A percentile compares a stretch with the other conserved stretches of the same genome.
These are phyloP conservation scores for Meandrina meandrites DNA, from an alignment of 92 coral and sea anemone species.

Conservation along the genomic window DNA sequence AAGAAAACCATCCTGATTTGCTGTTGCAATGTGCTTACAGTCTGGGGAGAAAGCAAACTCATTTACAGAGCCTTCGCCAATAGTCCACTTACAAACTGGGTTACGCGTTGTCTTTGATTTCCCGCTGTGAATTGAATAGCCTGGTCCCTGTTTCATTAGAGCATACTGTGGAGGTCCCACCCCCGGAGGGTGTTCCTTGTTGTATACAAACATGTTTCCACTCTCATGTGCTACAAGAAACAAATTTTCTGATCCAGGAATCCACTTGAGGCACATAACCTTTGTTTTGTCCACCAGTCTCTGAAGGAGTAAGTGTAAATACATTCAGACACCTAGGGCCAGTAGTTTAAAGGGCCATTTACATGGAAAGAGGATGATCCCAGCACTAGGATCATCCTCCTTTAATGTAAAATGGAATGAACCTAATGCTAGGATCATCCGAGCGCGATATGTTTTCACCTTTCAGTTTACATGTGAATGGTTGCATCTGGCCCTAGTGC, in stretches of 20 bases:
- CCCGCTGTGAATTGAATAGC: constrained; percentile 79
- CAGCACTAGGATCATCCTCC: too few species aligned
- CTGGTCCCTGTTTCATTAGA: constrained; percentile 96
- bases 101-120: constrained; percentile 91
- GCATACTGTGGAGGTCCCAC: constrained; percentile 85
- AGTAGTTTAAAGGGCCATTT: too few species aligned
- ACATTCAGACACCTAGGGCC: too few species aligned
- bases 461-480: too few species aligned
- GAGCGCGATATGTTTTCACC: too few species aligned
- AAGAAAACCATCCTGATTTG: constrained; percentile 94
- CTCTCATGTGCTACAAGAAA: constrained; percentile 93
- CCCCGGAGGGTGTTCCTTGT: constrained; percentile 92
- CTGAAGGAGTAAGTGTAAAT: constrained; percentile 43
- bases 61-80: constrained; percentile 88
- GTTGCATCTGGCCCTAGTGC: too few species aligned
- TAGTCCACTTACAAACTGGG: constrained; percentile 97
- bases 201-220: constrained; percentile 98
- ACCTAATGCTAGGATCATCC: too few species aligned
- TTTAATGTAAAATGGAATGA: too few species aligned
- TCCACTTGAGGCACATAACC: constrained; percentile 97
- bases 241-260: constrained; percentile 97
- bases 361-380: too few species aligned
- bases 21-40: constrained; percentile 96
- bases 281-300: constrained; percentile 92
- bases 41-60: constrained; percentile 99